Base-by-base conservation (phyloP, 1,140 invertebrate genomes). In the Drosophila melanogaster region DNA sequence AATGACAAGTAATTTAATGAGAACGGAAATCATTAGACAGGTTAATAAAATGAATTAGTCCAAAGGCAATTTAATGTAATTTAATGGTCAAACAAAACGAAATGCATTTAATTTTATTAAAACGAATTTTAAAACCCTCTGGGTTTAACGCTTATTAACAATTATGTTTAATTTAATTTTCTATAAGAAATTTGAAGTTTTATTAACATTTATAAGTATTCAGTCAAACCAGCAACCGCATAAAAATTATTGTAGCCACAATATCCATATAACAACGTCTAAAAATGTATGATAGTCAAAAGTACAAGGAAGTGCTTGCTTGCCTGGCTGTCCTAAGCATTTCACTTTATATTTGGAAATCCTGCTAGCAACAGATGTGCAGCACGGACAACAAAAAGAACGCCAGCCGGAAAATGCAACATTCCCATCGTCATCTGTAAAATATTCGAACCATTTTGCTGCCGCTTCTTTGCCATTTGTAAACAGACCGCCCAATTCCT, bases 391-490 rank as follows among this genome's bases (percentile, higher is more conserved):
- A 50, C 30, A 72, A 70, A 30, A 60, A 59, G 19, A 19, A 55
- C 14, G 41, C 35, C 26, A 41, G 44, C 22, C n/a, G 59, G 44
- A 38, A 64, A 71, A 44, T 64, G 43, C 74, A 47, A 50, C 59
- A 55, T 40, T 59, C 40, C 37, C 44, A 38, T 44, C 47, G 62
- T 44, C 58, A 76, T 84, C 72, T 72, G 65, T 60, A 59, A 74
- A 86, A 75, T 75, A 77, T 79, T 81, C 78, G 71, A 87, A 87
- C 46, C 75, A 74, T 84, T 83, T 84, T 75, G 56, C 66, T 64
- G 33, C 46, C 50, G 40, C 55, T 43, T 56, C 35, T 43, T 75
- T 74, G 40, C 46, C 44, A 49, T 57, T 50, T 56, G 49, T 55
- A 54, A n/a, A 73, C 22, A 47, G 40, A 58, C 8, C 80, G 17